phyloP scores from a whole-genome alignment of 1,140 invertebrate genomes.

The Diabrotica virgifera region DNA sequence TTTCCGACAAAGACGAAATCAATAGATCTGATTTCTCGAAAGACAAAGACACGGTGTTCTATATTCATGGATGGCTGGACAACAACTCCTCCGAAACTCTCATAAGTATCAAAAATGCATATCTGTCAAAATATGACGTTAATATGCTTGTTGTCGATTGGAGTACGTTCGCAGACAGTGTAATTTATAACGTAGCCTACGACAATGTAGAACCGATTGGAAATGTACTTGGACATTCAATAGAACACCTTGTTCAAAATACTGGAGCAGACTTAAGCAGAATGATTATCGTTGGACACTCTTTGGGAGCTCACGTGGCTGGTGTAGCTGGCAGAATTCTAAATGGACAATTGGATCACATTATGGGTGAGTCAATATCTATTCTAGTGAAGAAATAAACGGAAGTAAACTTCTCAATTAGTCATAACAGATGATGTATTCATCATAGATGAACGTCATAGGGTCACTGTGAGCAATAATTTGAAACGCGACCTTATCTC shows the following conservation, averaged over 20 bases:
- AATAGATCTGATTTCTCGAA: constrained; percentile 22
- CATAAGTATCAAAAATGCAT: constrained; percentile 43
- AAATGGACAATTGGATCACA: constrained; percentile 40
- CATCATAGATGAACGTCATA: too few species aligned
- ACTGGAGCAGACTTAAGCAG: constrained; percentile 1
- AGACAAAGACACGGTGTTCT: constrained; percentile 28
- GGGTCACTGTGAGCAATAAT: too few species aligned
- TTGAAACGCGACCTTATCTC: too few species aligned
- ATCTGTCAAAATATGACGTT: constrained; percentile 45
- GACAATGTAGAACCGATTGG: constrained; percentile 53
- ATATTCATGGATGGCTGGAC: constrained; percentile 47
- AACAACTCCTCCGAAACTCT: constrained; percentile 38
- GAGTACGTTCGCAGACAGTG: constrained; percentile 44
- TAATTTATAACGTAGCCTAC: constrained; percentile 48
- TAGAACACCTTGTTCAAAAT: constrained; percentile 28
- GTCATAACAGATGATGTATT: too few species aligned
- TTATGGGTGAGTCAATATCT: constrained; percentile 40
- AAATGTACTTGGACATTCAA: constrained; percentile 48
- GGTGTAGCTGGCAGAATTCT: constrained; percentile 56
- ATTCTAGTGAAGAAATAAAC: too few species aligned
- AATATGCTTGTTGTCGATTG: constrained; percentile 62
- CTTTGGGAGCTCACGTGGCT: constrained; percentile 63
- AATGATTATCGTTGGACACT: constrained; percentile 55
- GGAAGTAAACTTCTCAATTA: too few species aligned
- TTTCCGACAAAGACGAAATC: constrained; percentile 17